phyloP scores from a whole-genome alignment of 2,113 vertebrate species.

The Arizona elegans region DNA sequence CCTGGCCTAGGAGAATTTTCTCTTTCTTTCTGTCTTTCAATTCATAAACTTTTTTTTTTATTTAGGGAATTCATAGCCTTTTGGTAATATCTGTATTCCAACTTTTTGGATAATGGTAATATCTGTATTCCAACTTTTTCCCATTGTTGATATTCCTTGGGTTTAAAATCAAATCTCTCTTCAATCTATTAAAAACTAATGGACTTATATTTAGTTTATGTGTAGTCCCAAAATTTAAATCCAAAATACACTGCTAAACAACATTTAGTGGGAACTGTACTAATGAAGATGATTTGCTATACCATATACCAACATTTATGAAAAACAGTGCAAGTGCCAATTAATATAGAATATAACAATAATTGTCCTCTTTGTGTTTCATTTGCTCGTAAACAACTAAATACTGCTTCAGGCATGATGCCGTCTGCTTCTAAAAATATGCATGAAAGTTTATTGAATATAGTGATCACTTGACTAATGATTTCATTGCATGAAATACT shows the following conservation, averaged over 20 bases:
- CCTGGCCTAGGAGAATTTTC: not conserved
- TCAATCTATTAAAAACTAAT: not conserved
- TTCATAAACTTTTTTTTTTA: not conserved
- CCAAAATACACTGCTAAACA: not conserved
- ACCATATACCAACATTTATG: not conserved
- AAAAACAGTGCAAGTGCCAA: not conserved
- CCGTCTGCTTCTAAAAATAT: not conserved
- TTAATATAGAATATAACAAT: not conserved
- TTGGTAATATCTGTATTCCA: not conserved
- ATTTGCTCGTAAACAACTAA: not conserved
- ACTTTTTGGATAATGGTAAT: not conserved
- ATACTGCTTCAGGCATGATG: not conserved
- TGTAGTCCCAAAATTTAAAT: not conserved
- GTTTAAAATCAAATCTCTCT: not conserved
- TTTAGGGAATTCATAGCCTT: not conserved
- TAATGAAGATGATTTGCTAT: not conserved
- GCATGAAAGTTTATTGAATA: not conserved
- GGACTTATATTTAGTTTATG: not conserved
- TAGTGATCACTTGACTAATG: not conserved
- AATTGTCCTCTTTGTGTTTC: not conserved
- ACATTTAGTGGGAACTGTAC: not conserved
- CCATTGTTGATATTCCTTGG: not conserved
- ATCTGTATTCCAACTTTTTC: not conserved
- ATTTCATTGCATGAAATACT: not conserved
- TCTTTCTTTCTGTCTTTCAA: not conserved